These are phyloP conservation scores for Castor canadensis DNA, from an alignment of 2,113 vertebrate genomes.

Conservation along the genomic window DNA sequence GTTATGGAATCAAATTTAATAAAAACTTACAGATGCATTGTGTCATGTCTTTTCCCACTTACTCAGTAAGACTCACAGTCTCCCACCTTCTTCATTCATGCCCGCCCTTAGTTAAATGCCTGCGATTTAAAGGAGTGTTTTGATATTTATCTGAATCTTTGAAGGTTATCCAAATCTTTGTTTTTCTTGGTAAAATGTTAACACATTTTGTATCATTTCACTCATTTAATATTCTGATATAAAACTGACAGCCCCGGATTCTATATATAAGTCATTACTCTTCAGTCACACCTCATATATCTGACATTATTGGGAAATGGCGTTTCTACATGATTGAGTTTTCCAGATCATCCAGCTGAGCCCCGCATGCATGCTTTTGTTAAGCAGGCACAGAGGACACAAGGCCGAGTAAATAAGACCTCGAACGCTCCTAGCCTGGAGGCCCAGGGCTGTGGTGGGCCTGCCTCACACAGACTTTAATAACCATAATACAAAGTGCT, in stretches of 20 bases:
- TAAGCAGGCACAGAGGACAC: slow-evolving; percentile 41
- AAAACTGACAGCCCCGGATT: slow-evolving; percentile 45
- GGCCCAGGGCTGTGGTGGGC: slow-evolving; percentile 46
- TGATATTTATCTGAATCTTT: slow-evolving; percentile 60
- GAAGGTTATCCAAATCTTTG: slow-evolving; percentile 62
- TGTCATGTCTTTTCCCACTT: slow-evolving; percentile 5
- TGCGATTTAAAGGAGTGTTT: slow-evolving; percentile 59
- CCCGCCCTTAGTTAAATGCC: slow-evolving; percentile 48
- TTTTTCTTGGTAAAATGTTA: slow-evolving; percentile 67
- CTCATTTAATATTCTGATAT: slow-evolving; percentile 70
- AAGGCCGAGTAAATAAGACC: slow-evolving; percentile 51
- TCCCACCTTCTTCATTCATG: slow-evolving; percentile 11
- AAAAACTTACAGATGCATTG: not conserved
- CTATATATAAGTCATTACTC: slow-evolving; percentile 37
- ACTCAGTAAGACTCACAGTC: not conserved
- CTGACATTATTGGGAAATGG: slow-evolving; percentile 69
- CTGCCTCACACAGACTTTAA: slow-evolving; percentile 71
- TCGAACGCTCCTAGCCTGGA: slow-evolving; percentile 48
- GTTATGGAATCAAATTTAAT: not conserved
- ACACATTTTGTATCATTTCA: slow-evolving; percentile 66
- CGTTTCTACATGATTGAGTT: slow-evolving; percentile 72
- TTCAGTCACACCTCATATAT: slow-evolving; percentile 73
- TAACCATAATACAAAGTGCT: slow-evolving; percentile 63
- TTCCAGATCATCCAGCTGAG: slow-evolving; percentile 73
- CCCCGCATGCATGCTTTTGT: slow-evolving; percentile 48